phyloP scores from a whole-genome alignment of 1,140 invertebrate species.

The Musca domestica region DNA sequence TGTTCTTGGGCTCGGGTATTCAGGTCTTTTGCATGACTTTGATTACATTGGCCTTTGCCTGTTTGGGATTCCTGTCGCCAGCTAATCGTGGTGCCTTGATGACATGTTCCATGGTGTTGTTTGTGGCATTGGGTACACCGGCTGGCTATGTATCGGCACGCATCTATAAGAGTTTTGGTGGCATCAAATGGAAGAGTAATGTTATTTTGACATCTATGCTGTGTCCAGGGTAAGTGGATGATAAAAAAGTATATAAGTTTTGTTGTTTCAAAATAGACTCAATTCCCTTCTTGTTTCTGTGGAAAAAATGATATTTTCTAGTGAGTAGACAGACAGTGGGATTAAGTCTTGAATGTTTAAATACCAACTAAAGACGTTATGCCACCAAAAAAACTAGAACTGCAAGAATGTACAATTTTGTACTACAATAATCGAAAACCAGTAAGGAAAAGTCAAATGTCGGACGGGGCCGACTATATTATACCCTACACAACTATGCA shows the following conservation, averaged over 20 bases:
- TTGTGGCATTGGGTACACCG: slow-evolving; percentile 90
- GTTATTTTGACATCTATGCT: slow-evolving; percentile 93
- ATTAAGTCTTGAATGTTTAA: too few relatives aligned
- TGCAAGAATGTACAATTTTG: too few relatives aligned
- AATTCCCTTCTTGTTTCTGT: too few relatives aligned
- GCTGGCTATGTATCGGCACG: slow-evolving; percentile 95
- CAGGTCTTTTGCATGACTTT: slow-evolving; percentile 84
- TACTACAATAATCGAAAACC: too few relatives aligned
- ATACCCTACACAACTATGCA: too few relatives aligned
- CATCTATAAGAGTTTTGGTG: slow-evolving; percentile 97
- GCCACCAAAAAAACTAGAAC: too few relatives aligned
- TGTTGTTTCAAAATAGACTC: too few relatives aligned
- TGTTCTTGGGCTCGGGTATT: slow-evolving; percentile 90
- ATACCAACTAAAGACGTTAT: too few relatives aligned
- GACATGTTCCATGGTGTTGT: slow-evolving; percentile 95
- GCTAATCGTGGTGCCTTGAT: slow-evolving; percentile 97
- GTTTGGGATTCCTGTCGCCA: slow-evolving; percentile 95
- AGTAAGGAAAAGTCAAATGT: too few relatives aligned
- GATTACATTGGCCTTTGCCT: slow-evolving; percentile 89
- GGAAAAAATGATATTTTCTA: too few relatives aligned
- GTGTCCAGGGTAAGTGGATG: slow-evolving; percentile 78
- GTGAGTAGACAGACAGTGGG: too few relatives aligned
- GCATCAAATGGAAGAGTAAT: slow-evolving; percentile 98
- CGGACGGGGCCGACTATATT: too few relatives aligned
- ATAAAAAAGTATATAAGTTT: not conserved